phyloP scores from a whole-genome alignment of 2,113 vertebrate genomes.

The Microcebus ravelobensis region DNA sequence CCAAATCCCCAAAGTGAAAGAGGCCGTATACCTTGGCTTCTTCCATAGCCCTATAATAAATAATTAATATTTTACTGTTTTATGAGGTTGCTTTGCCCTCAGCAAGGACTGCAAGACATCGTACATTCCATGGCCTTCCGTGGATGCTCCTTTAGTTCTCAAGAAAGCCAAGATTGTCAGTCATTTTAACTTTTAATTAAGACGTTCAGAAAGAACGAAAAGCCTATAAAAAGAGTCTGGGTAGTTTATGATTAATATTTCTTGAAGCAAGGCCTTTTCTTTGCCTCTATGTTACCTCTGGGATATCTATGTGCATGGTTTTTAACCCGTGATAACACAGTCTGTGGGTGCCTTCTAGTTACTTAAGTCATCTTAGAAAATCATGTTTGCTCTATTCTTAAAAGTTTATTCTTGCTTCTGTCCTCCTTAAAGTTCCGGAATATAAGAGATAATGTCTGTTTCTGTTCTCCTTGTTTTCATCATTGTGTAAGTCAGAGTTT shows the following conservation, averaged over 20 bases:
- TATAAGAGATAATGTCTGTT: neutral
- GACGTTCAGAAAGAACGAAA: constrained; percentile 60
- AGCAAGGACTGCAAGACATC: constrained; percentile 40
- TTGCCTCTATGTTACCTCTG: constrained; percentile 38
- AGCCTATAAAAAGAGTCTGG: constrained; percentile 60
- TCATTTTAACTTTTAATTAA: constrained; percentile 77
- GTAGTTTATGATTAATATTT: constrained; percentile 69
- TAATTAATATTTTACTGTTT: constrained; percentile 71
- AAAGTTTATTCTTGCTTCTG: neutral
- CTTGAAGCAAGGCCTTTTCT: constrained; percentile 50
- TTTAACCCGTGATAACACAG: neutral
- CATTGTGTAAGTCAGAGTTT: neutral
- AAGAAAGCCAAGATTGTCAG: constrained; percentile 57
- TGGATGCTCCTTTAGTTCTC: constrained; percentile 34
- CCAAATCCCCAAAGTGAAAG: constrained; percentile 72
- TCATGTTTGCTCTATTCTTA: neutral
- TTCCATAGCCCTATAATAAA: constrained; percentile 65
- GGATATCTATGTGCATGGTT: neutral
- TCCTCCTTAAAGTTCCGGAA: neutral
- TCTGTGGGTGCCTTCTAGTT: neutral
- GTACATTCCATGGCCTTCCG: constrained; percentile 17
- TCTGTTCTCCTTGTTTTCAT: neutral
- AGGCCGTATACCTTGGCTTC: constrained; percentile 40
- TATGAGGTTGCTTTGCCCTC: constrained; percentile 48
- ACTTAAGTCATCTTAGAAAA: constrained; percentile 37